Base-by-base conservation (phyloP, 2,113 vertebrate genomes). In the Mionectes macconnelli region DNA sequence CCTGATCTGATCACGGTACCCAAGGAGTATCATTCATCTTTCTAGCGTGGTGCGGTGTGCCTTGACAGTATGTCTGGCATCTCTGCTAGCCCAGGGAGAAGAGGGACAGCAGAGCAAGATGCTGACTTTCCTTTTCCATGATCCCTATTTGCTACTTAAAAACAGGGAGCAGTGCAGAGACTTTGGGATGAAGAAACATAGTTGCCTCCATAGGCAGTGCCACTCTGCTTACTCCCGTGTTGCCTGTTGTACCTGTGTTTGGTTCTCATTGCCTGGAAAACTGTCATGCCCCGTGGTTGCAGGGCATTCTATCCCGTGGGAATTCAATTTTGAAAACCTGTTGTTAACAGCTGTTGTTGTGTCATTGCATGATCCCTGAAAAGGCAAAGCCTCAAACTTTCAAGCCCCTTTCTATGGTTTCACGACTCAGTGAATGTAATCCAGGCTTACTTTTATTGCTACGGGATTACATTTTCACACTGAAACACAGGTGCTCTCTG, bases 311-410 rank as follows among this genome's bases (percentile, higher is more conserved):
- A 0, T 14, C 55, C 17, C 35, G 74, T 35, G 17, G 52, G 27
- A 68, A 56, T 92, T 91, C 68, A 15, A 64, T 84, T 92, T 96
- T 35, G 17, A 84, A 95, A 77, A 8, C 4, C 7, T 15, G 2
- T 4, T 3, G 1, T 0, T 31, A 21, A 25, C 44, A 66, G 25
- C 8, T 31, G 35, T 24, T 59, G 31, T 39, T 22, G 31, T 55
- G 40, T 49, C 10, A 11, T 45, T 80, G 23, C 1, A 0, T 53
- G 31, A 18, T 20, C 39, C 47, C 19, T 4, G 0, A n/a, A 57
- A 83, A 55, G 45, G 2, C 39, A 62, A 60, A 73, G 21, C 4
- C 25, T 80, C 0, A 1, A 18, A 45, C 62, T 66, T 80, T 90
- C 11, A 10, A 9, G 10, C 8, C 18, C 5, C 1, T 47, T 77